Conservation (phyloP, 2,888 invertebrate species). For the Xestia xanthographa region DNA sequence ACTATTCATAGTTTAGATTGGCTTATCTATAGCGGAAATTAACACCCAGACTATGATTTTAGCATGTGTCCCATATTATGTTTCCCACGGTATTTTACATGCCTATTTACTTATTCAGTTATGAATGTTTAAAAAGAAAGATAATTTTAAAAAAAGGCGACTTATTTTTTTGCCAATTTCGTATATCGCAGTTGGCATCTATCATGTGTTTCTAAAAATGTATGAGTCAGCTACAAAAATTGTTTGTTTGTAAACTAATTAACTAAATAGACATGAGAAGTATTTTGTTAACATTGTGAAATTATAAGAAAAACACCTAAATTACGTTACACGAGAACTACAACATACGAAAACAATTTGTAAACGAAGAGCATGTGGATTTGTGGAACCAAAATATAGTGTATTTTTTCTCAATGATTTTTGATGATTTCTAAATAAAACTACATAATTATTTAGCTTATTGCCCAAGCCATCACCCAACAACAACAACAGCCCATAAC, state of each 20-base stretch:
- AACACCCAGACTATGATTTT: slow-evolving; percentile 57
- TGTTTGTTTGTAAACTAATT: slow-evolving; percentile 15
- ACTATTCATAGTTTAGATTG: slow-evolving; percentile 52
- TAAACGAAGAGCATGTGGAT: neutral
- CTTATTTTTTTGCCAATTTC: slow-evolving; percentile 18
- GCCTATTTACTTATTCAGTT: neutral
- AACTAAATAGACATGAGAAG: neutral
- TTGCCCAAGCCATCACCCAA: too few species aligned
- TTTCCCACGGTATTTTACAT: slow-evolving; percentile 55
- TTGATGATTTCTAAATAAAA: neutral
- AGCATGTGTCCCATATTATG: slow-evolving; percentile 50
- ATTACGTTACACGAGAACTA: too few species aligned
- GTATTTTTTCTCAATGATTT: neutral
- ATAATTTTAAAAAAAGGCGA: slow-evolving; percentile 1
- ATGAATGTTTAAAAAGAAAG: neutral
- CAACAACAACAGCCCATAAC: too few species aligned
- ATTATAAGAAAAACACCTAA: neutral
- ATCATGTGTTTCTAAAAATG: slow-evolving; percentile 17
- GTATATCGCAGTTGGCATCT: slow-evolving; percentile 51
- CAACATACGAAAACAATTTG: neutral
- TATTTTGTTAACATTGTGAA: neutral
- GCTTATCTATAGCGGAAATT: slow-evolving; percentile 61
- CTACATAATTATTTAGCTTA: neutral
- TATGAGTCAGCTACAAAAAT: neutral
- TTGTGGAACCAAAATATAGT: neutral